Base-by-base conservation (phyloP, 2,888 invertebrate species). In the Trachelus stipa region DNA sequence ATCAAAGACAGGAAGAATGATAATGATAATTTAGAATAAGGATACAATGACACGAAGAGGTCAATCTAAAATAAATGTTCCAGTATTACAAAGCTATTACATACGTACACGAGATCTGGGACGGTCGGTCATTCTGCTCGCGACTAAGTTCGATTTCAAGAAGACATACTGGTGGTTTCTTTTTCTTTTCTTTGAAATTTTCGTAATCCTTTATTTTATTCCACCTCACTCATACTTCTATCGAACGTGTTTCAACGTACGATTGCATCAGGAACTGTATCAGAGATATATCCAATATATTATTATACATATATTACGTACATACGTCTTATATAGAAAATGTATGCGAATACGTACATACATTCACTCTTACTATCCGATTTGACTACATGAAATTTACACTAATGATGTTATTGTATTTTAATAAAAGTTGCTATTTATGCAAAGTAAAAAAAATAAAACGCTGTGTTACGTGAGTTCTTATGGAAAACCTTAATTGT, bases 381-480 rank as follows among this genome's bases (percentile, higher is more conserved):
- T 85, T 83, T 84, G 85, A 82, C 81, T 81, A 73, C 79, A 81
- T 81, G 78, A 84, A 84, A 83, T 85, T 82, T 81, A 84, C 56
- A 56, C 78, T 81, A 79, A 83, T 79, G 83, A 85, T 89, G 89
- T 90, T 88, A 88, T 83, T 91, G 90, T 91, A 90, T 88, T 85
- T 87, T 88, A 91, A 91, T 91, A 91, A 91, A 91, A 87, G 85
- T 88, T 90, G 87, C 87, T 89, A 84, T 90, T 89, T 87, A 81
- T 86, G 86, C 88, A 90, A 91, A 90, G 56, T 82, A 71, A 71
- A 71, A 71, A 56, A 56, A 56, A 56, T 56, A 85, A 86, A 87
- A 86, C 84, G 86, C 86, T 89, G 89, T 90, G 88, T 90, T 86
- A 83, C 85, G 85, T 90, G 80, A 89, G 89, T 90, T 85, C 86